phyloP scores from a whole-genome alignment of 1,140 invertebrate species.

The Philotrypesis tridentata region DNA sequence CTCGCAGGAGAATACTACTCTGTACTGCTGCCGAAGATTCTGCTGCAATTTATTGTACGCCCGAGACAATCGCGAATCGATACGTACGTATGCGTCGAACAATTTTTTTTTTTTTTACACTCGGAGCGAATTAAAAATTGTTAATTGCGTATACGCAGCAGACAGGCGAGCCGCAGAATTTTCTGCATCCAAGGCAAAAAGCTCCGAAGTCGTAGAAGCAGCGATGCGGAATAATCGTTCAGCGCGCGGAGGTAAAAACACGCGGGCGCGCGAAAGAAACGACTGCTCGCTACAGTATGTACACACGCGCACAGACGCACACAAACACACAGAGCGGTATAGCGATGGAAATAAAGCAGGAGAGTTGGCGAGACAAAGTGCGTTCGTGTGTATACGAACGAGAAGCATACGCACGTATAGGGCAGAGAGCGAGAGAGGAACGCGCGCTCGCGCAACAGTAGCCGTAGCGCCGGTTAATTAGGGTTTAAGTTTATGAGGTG shows the following conservation, averaged over 20 bases:
- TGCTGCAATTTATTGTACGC: not conserved
- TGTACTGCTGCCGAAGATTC: not conserved
- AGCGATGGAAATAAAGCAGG: constrained; percentile 19
- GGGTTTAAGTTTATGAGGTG: constrained; percentile 75
- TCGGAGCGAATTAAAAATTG: no score
- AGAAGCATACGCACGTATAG: constrained; percentile 69
- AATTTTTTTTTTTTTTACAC: not conserved
- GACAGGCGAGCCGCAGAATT: not conserved
- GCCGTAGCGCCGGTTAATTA: constrained; percentile 75
- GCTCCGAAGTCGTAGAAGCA: not conserved
- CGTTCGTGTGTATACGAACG: constrained; percentile 67
- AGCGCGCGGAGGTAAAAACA: not conserved
- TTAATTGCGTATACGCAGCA: no score
- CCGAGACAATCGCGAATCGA: not conserved
- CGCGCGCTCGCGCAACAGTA: constrained; percentile 68
- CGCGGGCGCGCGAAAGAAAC: constrained; percentile 1
- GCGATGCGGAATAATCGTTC: not conserved
- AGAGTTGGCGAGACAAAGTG: constrained; percentile 63
- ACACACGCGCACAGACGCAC: not conserved
- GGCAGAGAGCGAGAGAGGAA: not conserved
- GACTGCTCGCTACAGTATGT: not conserved
- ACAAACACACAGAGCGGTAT: not conserved
- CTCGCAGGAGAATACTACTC: constrained; percentile 61
- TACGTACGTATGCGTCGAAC: not conserved
- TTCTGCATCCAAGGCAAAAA: not conserved